Conservation (phyloP, 1,140 invertebrate species). For the Pantala flavescens region DNA sequence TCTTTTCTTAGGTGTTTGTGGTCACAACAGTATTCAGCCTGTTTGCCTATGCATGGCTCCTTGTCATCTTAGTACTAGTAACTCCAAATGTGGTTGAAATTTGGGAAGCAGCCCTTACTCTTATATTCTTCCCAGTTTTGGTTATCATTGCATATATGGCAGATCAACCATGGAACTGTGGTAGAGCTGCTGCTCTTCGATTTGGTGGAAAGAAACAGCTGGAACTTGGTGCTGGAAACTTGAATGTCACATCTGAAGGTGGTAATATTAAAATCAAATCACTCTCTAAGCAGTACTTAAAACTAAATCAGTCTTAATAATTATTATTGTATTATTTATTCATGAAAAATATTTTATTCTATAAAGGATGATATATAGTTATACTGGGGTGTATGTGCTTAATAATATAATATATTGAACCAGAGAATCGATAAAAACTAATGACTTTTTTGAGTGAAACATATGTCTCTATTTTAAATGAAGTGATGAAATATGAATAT, state of each 20-base stretch:
- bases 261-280: not conserved
- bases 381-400: too few relatives aligned
- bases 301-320: too few relatives aligned
- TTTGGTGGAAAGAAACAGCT: slow-evolving; percentile 34
- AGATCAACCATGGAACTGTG: slow-evolving; percentile 36
- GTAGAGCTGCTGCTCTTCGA: slow-evolving; percentile 23
- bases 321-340: too few relatives aligned
- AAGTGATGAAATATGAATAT: too few relatives aligned
- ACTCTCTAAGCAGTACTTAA: too few relatives aligned
- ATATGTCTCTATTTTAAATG: too few relatives aligned
- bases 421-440: too few relatives aligned
- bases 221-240: slow-evolving; percentile 35
- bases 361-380: too few relatives aligned
- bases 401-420: too few relatives aligned
- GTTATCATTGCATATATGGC: slow-evolving; percentile 43
- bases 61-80: slow-evolving; percentile 41
- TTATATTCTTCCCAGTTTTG: slow-evolving; percentile 47
- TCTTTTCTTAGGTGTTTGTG: slow-evolving; percentile 42
- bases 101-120: slow-evolving; percentile 52
- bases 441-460: too few relatives aligned
- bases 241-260: slow-evolving; percentile 27
- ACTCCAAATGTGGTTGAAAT: slow-evolving; percentile 43
- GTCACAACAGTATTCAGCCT: slow-evolving; percentile 46
- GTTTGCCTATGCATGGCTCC: slow-evolving; percentile 56
- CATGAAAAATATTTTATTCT: too few relatives aligned